These are phyloP conservation scores for Drosophila birchii DNA, from an alignment of 2,888 invertebrate genomes.

Conservation along the genomic window DNA sequence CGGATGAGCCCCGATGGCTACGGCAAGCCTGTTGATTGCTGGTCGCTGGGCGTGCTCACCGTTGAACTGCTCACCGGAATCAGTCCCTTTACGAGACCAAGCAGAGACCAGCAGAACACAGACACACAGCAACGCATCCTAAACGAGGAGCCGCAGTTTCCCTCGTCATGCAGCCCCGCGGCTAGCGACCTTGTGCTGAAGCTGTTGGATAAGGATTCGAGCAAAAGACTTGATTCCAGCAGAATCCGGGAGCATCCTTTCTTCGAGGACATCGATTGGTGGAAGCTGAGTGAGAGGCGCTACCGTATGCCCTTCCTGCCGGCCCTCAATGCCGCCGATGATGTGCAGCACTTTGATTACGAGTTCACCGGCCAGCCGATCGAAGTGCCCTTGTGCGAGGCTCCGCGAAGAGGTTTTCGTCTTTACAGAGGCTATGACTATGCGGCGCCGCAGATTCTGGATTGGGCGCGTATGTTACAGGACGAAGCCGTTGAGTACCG, in stretches of 20 bases:
- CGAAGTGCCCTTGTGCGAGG: conserved; percentile 95
- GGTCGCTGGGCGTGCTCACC: conserved; percentile 98
- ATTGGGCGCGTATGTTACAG: conserved; percentile 49
- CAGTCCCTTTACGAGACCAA: conserved; percentile 96
- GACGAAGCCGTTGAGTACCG: conserved; percentile 71
- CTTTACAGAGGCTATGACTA: conserved; percentile 97
- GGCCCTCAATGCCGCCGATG: conserved; percentile 92
- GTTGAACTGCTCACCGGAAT: conserved; percentile 98
- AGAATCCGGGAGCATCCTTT: conserved; percentile 96
- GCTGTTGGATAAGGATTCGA: conserved; percentile 95
- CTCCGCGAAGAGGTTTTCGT: conserved; percentile 93
- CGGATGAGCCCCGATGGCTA: conserved; percentile 94
- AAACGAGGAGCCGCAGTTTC: conserved; percentile 94
- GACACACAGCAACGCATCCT: conserved; percentile 94
- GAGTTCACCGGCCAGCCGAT: conserved; percentile 97
- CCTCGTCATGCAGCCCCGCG: conserved; percentile 89
- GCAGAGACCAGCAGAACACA: conserved; percentile 92
- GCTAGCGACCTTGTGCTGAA: conserved; percentile 91
- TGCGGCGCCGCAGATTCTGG: conserved; percentile 89
- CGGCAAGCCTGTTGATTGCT: conserved; percentile 99
- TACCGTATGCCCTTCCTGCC: conserved; percentile 96
- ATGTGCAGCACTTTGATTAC: conserved; percentile 97
- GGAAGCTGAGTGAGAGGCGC: conserved; percentile 90
- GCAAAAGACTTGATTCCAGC: conserved; percentile 91
- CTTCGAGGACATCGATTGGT: conserved; percentile 93